Evolutionary conservation across 92 coral and sea anemone species (phyloP).

Genomic region (Zoanthus solanderi): DNA sequence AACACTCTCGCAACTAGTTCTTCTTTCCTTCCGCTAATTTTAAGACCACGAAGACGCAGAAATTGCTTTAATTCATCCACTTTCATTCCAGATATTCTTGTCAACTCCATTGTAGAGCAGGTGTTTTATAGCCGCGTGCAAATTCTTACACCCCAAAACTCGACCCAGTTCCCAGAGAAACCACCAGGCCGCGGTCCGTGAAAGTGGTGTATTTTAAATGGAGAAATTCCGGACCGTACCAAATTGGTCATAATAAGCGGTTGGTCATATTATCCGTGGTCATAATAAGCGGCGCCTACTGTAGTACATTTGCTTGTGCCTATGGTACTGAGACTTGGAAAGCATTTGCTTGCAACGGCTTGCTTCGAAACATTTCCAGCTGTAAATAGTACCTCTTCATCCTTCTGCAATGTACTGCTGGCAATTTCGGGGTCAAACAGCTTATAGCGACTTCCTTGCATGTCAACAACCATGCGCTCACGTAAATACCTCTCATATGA

Average conservation of each 20-base stretch:
- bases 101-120: slow-evolving; percentile 23
- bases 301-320: background rate
- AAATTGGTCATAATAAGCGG: too few species aligned
- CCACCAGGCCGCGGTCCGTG: background rate
- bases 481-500: background rate
- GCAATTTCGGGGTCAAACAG: slow-evolving; percentile 32
- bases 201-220: slow-evolving; percentile 13
- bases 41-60: slow-evolving; percentile 52
- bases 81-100: slow-evolving; percentile 44
- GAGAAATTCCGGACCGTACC: too few species aligned
- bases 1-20: slow-evolving; percentile 64
- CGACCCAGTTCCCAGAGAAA: too few species aligned
- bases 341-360: background rate
- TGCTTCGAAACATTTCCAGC: slow-evolving; percentile 37
- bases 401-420: slow-evolving; percentile 15
- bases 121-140: slow-evolving; percentile 1
- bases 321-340: too few species aligned
- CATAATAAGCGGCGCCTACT: too few species aligned
- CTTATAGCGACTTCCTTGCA: slow-evolving; percentile 37
- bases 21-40: slow-evolving; percentile 49
- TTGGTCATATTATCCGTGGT: too few species aligned
- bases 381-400: slow-evolving; percentile 33
- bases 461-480: slow-evolving; percentile 24
- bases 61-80: slow-evolving; percentile 54
- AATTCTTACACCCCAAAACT: background rate